Conservation (phyloP, 2,888 invertebrate genomes). For the Drepanosiphum platanoidis region DNA sequence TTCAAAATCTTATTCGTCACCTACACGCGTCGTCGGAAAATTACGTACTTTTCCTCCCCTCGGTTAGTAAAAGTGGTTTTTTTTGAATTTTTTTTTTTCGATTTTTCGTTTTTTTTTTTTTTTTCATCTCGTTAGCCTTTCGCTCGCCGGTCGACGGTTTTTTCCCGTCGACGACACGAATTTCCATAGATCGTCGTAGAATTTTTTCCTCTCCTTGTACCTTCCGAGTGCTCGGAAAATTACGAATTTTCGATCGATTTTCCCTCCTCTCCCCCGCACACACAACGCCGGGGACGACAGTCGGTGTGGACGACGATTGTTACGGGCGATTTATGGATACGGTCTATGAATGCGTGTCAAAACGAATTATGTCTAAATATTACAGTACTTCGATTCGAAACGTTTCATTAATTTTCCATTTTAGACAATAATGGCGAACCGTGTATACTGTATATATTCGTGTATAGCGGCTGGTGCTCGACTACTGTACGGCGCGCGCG, state of each 20-base stretch:
- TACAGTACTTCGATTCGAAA: slow-evolving; percentile 20
- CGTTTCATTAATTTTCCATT: slow-evolving; percentile 36
- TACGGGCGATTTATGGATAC: neutral
- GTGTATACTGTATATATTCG: neutral
- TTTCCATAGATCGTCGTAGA: no score
- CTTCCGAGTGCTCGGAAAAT: no score
- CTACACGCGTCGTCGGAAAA: no score
- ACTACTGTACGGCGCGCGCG: neutral
- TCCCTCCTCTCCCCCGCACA: neutral
- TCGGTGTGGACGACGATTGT: neutral
- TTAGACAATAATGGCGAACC: neutral
- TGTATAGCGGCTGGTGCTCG: neutral
- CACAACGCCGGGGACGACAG: neutral
- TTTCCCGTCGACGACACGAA: no score
- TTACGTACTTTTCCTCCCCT: no score
- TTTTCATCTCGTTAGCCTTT: no score
- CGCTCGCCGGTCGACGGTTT: no score
- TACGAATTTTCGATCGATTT: neutral
- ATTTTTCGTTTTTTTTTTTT: no score
- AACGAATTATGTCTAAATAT: slow-evolving; percentile 24
- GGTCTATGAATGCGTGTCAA: slow-evolving; percentile 15
- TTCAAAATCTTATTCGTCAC: no score
- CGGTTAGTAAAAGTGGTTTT: no score
- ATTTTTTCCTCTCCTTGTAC: no score
- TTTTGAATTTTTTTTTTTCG: no score